Evolutionary conservation across 1,140 invertebrate genomes (phyloP).

Genomic region (Brevipalpus yothersi): DNA sequence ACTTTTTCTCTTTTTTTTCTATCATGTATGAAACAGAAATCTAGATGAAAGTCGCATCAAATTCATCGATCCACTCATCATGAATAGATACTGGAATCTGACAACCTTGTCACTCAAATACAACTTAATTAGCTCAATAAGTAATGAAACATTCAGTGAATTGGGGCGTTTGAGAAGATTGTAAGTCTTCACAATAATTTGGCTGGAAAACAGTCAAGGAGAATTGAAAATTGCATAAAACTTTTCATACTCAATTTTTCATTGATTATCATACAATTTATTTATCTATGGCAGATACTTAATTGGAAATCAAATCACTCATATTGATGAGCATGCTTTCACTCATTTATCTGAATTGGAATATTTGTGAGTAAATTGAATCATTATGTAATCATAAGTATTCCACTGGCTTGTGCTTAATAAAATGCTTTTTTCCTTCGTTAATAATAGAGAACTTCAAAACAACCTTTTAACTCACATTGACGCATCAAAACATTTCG

Average conservation of each 20-base stretch:
- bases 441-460: background rate
- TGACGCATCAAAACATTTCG: background rate
- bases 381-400: background rate
- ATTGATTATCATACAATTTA: background rate
- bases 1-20: background rate
- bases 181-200: background rate
- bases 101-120: background rate
- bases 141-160: background rate
- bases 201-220: background rate
- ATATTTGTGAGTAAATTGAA: background rate
- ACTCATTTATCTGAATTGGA: background rate
- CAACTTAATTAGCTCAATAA: background rate
- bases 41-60: background rate
- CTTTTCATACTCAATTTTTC: background rate
- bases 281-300: background rate
- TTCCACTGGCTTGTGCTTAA: background rate
- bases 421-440: background rate
- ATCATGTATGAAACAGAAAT: background rate
- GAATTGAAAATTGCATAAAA: background rate
- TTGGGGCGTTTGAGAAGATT: background rate
- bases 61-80: background rate
- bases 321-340: background rate
- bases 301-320: background rate
- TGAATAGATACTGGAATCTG: background rate
- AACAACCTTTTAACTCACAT: background rate